A percentile compares a stretch with the other conserved stretches of the same genome.
phyloP scores from a whole-genome alignment of 2,797 vertebrate species.

The Hoplostethus mediterraneus region DNA sequence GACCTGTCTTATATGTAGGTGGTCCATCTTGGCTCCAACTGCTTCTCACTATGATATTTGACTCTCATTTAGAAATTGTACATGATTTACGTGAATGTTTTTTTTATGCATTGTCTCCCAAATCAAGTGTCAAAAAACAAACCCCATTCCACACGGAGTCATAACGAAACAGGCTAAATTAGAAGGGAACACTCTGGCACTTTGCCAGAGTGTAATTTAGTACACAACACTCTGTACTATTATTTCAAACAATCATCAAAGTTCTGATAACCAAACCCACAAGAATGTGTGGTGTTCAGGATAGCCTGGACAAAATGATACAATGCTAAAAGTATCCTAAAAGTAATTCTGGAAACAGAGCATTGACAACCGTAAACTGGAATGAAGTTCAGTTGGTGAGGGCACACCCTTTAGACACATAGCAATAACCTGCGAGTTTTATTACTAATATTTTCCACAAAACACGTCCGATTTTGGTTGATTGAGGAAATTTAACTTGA shows the following conservation, averaged over 20 bases:
- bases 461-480: background rate
- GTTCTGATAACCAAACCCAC: background rate
- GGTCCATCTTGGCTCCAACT: too few species aligned
- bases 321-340: background rate
- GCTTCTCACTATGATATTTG: too few species aligned
- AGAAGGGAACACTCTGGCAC: too few species aligned
- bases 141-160: too few species aligned
- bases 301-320: accelerated
- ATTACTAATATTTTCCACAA: background rate
- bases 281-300: background rate
- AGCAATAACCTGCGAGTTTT: background rate
- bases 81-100: too few species aligned
- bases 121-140: too few species aligned
- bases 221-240: too few species aligned
- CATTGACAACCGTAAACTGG: slow-evolving; percentile 9
- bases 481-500: accelerated
- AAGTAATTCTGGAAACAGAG: slow-evolving; percentile 33
- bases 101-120: too few species aligned
- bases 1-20: background rate
- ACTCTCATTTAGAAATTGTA: too few species aligned
- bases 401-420: slow-evolving; percentile 64
- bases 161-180: too few species aligned
- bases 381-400: background rate
- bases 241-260: too few species aligned
- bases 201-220: too few species aligned